phyloP scores from a whole-genome alignment of 2,888 invertebrate species.

The Caenorhabditis uteleia region DNA sequence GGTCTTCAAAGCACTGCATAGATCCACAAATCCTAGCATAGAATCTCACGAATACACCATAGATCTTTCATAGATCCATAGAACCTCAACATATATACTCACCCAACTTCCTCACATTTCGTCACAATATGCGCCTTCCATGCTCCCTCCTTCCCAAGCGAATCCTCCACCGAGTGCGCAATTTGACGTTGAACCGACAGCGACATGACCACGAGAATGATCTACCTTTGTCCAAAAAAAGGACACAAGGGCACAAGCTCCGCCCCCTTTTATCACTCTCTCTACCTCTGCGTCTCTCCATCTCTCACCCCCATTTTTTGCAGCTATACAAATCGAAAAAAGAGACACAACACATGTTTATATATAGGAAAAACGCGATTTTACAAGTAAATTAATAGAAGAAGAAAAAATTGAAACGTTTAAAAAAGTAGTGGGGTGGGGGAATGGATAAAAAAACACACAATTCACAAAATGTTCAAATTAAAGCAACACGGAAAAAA shows the following conservation, averaged over 20 bases:
- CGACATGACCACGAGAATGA: constrained; percentile 7
- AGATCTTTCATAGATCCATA: too few species aligned
- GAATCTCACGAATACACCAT: too few species aligned
- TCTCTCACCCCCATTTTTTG: neutral
- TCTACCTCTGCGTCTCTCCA: neutral
- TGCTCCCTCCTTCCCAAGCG: constrained; percentile 13
- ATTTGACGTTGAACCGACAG: constrained; percentile 33
- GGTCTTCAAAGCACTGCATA: too few species aligned
- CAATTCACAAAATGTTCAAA: neutral
- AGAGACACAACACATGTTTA: neutral
- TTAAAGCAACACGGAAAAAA: too few species aligned
- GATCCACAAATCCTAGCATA: too few species aligned
- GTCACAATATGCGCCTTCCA: constrained; percentile 35
- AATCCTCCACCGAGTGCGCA: constrained; percentile 21
- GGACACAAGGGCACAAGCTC: neutral
- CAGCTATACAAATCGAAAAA: neutral
- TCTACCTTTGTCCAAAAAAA: neutral
- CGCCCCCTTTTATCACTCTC: neutral
- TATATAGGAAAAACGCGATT: too few species aligned
- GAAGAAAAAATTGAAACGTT: constrained; percentile 7
- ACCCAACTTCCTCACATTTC: constrained; percentile 29
- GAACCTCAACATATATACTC: too few species aligned
- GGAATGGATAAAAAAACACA: neutral
- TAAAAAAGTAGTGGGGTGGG: too few species aligned
- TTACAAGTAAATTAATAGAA: constrained; percentile 4